Evolutionary conservation across 37 sponge, comb jelly and placozoan species (phyloP), one percentile per base, ranked within the genome.

Genomic region (Cliona cf. orientalis): DNA sequence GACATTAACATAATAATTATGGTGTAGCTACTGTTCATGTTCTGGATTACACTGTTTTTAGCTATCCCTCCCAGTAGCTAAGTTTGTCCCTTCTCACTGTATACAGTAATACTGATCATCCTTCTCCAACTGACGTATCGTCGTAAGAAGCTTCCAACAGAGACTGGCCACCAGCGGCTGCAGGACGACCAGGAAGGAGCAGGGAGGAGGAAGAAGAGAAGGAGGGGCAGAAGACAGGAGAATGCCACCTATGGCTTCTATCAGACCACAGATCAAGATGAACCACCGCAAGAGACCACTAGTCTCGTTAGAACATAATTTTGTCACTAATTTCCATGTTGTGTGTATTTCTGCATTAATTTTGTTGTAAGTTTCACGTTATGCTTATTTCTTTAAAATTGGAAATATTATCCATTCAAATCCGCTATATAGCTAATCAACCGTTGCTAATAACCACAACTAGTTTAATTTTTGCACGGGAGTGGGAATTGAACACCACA

Each of bases 91-190:
- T 2, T 22, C 1, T 36, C 19, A 23, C 49, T 31, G 6, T 33
- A 38, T 49, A 0, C 43, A 86, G 88, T 81, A 0, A 66, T 87
- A 21, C 45, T 87, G 56, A 75, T 87, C 2, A 66, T 87, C 17
- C 81, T 87, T 11, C 66, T 87, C 12, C 88, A 87, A 80, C 59
- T 87, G 12, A 87, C 88, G 2, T 87, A 87, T 29, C 69, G 88
- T n/a, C 74, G 88, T 46, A 87, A 87, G 80, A 87, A 87, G 38
- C 67, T 55, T 38, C 40, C 60, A 11, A 17, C 76, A 59, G 76
- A 61, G n/a, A n/a, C 22, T 12, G 28, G 6, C 63, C 26, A 61
- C 40, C 2, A 3, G 33, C 29, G 12, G 23, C n/a, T 37, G 29
- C 35, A 2, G 34, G 55, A 36, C 42, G 31, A 79, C 55, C n/a